phyloP scores from a whole-genome alignment of 35 echinoderm and acorn worm genomes.

The Strongylocentrotus purpuratus region DNA sequence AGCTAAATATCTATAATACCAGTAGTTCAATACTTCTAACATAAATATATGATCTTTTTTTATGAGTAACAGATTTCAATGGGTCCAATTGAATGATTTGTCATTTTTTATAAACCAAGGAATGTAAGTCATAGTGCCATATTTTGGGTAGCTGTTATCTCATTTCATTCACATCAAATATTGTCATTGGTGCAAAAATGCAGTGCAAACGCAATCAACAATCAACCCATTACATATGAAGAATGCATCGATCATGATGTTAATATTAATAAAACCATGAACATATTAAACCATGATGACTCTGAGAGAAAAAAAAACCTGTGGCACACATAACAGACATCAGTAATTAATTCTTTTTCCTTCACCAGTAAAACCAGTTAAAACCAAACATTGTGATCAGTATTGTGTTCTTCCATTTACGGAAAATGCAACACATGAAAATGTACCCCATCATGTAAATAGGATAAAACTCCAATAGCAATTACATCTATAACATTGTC shows the following conservation, averaged over 20 bases:
- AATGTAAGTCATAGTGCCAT: not conserved
- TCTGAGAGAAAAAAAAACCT: not conserved
- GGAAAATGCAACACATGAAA: too few relatives aligned
- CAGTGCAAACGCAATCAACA: not conserved
- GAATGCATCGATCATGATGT: not conserved
- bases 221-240: not conserved
- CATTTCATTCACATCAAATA: not conserved
- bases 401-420: not conserved
- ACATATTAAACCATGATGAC: not conserved
- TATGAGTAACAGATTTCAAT: not conserved
- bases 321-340: not conserved
- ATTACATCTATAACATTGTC: too few relatives aligned
- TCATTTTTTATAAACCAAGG: not conserved
- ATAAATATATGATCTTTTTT: too few relatives aligned
- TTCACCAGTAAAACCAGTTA: not conserved
- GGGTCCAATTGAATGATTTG: not conserved
- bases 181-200: not conserved
- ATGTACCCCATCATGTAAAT: too few relatives aligned
- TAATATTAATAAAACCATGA: not conserved
- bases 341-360: not conserved
- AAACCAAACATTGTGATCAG: not conserved
- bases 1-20: too few relatives aligned
- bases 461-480: too few relatives aligned
- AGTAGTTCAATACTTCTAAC: too few relatives aligned
- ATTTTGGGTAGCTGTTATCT: not conserved